Percentiles rank a stretch among this genome's conserved stretches.
Conservation (phyloP, 2,113 vertebrate genomes). For the Albula glossodonta region DNA sequence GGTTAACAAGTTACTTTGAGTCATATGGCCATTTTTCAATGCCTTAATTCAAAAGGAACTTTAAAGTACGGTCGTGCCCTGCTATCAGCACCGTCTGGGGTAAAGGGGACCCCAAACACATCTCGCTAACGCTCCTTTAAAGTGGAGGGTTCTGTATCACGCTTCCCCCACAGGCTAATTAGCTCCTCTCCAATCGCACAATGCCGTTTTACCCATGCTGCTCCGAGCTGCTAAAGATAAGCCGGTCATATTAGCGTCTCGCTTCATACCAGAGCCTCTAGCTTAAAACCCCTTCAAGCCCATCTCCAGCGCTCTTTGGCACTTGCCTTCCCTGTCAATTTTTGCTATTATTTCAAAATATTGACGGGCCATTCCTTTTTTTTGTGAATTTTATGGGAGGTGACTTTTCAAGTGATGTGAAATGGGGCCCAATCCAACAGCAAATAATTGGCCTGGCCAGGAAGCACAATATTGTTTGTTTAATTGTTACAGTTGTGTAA, state of each 20-base stretch:
- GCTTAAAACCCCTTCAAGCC: conserved; percentile 55
- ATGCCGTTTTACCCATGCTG: conserved; percentile 52
- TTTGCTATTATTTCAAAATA: not conserved
- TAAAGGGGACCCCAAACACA: conserved; percentile 53
- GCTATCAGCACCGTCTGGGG: conserved; percentile 63
- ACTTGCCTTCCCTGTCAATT: not conserved
- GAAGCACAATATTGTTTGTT: no score
- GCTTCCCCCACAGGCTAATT: conserved; percentile 70
- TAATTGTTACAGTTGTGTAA: not conserved
- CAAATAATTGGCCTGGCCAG: not conserved
- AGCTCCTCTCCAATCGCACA: conserved; percentile 60
- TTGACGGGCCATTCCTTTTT: not conserved
- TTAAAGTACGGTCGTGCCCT: conserved; percentile 54
- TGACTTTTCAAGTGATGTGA: not conserved
- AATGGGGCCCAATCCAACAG: not conserved
- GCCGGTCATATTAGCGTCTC: conserved; percentile 59
- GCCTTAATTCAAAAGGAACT: conserved; percentile 55
- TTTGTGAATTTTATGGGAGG: not conserved
- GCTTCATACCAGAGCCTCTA: conserved; percentile 61
- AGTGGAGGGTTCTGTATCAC: conserved; percentile 60
- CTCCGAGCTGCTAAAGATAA: conserved; percentile 54
- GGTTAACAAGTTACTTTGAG: conserved; percentile 64
- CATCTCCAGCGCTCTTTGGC: not conserved
- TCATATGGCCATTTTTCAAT: conserved; percentile 64
- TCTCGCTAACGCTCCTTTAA: conserved; percentile 60